A percentile compares a stretch with the other conserved stretches of the same genome.
phyloP scores from a whole-genome alignment of 2,113 vertebrate species.

The Sphaerodactylus townsendi region DNA sequence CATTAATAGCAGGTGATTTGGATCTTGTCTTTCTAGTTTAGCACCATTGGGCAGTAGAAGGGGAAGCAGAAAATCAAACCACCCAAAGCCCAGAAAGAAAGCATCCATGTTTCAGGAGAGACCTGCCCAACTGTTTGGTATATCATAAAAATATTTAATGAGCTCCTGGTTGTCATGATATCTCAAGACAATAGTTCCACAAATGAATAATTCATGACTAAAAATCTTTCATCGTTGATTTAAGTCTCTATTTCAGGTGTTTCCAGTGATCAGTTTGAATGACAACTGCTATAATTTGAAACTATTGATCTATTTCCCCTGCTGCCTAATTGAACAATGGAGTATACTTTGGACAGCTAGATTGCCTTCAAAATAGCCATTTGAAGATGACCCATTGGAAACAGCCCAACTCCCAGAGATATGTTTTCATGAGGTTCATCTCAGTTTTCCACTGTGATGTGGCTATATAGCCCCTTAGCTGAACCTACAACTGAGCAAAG shows the following conservation, averaged over 20 bases:
- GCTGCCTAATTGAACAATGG: background rate
- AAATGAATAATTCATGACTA: background rate
- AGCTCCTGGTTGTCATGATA: background rate
- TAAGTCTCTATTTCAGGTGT: background rate
- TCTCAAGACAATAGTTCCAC: background rate
- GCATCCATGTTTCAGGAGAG: slow-evolving; percentile 9
- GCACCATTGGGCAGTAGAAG: slow-evolving; percentile 14
- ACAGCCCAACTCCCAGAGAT: background rate
- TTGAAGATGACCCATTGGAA: background rate
- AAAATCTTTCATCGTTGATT: background rate
- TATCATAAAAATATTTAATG: background rate
- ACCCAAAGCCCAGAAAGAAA: slow-evolving; percentile 35
- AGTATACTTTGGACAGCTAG: background rate
- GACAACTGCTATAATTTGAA: background rate
- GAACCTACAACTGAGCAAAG: background rate
- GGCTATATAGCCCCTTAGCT: background rate
- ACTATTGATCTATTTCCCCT: background rate
- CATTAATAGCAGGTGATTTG: background rate
- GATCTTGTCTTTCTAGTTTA: slow-evolving; percentile 24
- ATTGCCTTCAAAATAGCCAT: background rate
- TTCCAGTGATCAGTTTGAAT: background rate
- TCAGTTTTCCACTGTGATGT: background rate
- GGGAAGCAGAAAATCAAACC: background rate
- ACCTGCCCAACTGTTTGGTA: background rate
- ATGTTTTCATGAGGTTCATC: background rate